Percentiles rank a stretch among this genome's conserved stretches.
Evolutionary conservation across 2,888 invertebrate genomes (phyloP).

Genomic region (Sarcophaga rosellei): DNA sequence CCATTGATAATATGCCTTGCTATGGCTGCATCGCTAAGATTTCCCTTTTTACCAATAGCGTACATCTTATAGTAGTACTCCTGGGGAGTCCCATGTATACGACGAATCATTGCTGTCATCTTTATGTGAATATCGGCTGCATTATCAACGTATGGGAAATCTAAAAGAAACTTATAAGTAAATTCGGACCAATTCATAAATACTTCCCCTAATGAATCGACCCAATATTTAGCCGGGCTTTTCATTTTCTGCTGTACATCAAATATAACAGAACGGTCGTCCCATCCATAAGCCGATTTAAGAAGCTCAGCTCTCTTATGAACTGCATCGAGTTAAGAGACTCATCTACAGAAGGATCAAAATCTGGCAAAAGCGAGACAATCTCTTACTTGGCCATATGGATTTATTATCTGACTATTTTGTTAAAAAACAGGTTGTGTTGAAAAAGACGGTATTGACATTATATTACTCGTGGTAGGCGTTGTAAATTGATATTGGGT

Average conservation of each 20-base stretch:
- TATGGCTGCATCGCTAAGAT: conserved; percentile 35
- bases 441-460: no score
- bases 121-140: conserved; percentile 47
- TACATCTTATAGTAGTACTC: conserved; percentile 48
- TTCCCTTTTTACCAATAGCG: no score
- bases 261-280: conserved; percentile 12
- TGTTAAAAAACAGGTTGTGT: no score
- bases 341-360: conserved; percentile 26
- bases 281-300: neutral
- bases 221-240: neutral
- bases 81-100: neutral
- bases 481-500: no score
- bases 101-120: conserved; percentile 20
- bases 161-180: conserved; percentile 35
- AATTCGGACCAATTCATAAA: conserved; percentile 51
- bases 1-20: conserved; percentile 58
- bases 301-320: no score
- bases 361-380: conserved; percentile 41
- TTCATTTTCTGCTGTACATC: conserved; percentile 54
- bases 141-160: neutral
- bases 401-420: no score
- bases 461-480: no score
- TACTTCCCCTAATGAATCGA: conserved; percentile 44
- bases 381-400: no score
- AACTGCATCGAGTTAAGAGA: no score